Evolutionary conservation across 1,140 invertebrate species (phyloP).

Genomic region (Drosophila nebulosa): DNA sequence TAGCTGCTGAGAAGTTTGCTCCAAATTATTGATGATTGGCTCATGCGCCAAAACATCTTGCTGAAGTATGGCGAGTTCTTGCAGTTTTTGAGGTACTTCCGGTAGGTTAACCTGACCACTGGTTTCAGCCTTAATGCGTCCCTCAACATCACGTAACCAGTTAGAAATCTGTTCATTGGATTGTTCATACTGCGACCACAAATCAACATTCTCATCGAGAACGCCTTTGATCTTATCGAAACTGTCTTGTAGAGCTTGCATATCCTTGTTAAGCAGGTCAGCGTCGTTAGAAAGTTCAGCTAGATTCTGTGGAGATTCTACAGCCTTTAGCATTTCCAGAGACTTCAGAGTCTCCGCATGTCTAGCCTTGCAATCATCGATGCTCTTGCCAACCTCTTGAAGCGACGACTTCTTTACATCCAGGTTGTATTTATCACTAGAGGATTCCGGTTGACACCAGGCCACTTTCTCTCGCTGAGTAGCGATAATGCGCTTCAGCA

Average conservation of each 20-base stretch:
- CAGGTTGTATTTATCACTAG: conserved; percentile 94
- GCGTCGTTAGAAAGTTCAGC: conserved; percentile 85
- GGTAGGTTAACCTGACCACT: conserved; percentile 86
- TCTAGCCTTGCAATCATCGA: conserved; percentile 86
- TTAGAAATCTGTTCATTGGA: conserved; percentile 88
- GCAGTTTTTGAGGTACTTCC: conserved; percentile 87
- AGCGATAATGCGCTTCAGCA: conserved; percentile 89
- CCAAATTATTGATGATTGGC: conserved; percentile 86
- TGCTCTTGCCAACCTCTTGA: conserved; percentile 87
- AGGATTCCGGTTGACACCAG: conserved; percentile 95
- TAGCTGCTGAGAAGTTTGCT: conserved; percentile 87
- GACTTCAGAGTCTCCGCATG: conserved; percentile 86
- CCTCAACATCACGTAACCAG: conserved; percentile 94
- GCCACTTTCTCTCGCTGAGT: conserved; percentile 92
- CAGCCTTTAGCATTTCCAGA: conserved; percentile 85
- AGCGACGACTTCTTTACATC: conserved; percentile 93
- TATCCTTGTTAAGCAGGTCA: conserved; percentile 85
- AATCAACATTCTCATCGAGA: conserved; percentile 87
- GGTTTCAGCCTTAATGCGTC: conserved; percentile 88
- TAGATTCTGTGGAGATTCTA: conserved; percentile 86
- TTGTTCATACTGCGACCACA: conserved; percentile 91
- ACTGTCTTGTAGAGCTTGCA: conserved; percentile 86
- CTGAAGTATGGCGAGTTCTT: conserved; percentile 85
- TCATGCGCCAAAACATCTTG: conserved; percentile 85
- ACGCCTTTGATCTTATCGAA: conserved; percentile 86